These are phyloP conservation scores for Malurus splendens DNA, from an alignment of 2,797 vertebrate genomes.

Conservation along the genomic window DNA sequence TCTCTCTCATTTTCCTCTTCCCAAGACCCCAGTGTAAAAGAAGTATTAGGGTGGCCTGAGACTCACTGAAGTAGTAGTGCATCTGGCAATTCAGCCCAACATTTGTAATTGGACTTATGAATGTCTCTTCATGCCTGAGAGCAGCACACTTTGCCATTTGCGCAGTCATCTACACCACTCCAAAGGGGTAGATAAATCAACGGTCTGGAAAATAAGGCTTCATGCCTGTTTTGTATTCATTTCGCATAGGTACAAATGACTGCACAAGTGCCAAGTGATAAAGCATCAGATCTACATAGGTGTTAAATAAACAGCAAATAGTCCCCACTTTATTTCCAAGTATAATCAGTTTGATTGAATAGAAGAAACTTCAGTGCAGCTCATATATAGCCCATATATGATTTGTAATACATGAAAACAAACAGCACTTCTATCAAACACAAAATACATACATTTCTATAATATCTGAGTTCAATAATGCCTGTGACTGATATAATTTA, in stretches of 20 bases:
- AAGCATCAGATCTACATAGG: neutral
- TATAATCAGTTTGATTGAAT: neutral
- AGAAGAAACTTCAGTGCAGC: neutral
- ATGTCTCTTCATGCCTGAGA: neutral
- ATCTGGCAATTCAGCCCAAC: neutral
- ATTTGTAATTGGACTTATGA: neutral
- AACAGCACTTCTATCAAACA: neutral
- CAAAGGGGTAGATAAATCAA: neutral
- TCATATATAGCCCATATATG: neutral
- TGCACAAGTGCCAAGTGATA: neutral
- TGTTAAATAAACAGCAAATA: constrained; percentile 22
- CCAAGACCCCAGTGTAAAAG: neutral
- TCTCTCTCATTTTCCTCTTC: neutral
- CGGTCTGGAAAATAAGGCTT: neutral
- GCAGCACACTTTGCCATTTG: neutral
- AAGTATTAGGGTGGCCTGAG: neutral
- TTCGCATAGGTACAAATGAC: neutral
- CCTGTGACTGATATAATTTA: neutral
- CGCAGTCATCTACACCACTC: neutral
- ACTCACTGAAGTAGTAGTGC: neutral
- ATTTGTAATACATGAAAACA: neutral
- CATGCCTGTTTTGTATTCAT: constrained; percentile 1
- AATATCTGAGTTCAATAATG: neutral
- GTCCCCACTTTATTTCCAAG: neutral
- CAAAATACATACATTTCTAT: neutral